Conservation (phyloP, 2,888 invertebrate species). For the Pammene aurita region DNA sequence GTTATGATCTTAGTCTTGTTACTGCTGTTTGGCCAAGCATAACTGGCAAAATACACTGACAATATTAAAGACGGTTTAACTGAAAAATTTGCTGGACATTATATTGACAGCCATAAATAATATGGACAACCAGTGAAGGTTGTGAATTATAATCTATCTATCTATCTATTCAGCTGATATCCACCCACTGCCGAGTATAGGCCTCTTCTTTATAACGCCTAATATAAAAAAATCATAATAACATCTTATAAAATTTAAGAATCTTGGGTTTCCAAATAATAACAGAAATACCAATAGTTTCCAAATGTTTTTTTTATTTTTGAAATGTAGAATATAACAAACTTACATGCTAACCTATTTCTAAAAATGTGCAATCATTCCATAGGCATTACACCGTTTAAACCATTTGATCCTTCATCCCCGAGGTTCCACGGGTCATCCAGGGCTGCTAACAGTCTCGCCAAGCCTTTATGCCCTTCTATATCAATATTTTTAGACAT, state of each 20-base stretch:
- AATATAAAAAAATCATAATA: no score
- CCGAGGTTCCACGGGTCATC: slow-evolving; percentile 81
- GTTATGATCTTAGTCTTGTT: no score
- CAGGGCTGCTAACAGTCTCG: slow-evolving; percentile 68
- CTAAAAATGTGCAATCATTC: slow-evolving; percentile 49
- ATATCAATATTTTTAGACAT: slow-evolving; percentile 71
- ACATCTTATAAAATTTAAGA: not conserved
- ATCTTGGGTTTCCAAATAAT: not conserved
- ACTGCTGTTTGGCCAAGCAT: no score
- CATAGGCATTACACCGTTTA: slow-evolving; percentile 68
- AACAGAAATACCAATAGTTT: not conserved
- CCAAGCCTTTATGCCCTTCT: slow-evolving; percentile 73
- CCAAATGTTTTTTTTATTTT: not conserved
- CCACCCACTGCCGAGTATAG: no score
- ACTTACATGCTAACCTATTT: slow-evolving; percentile 16
- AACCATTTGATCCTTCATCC: slow-evolving; percentile 55
- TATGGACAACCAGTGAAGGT: no score
- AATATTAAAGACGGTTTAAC: no score
- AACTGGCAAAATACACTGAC: no score
- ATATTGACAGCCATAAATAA: no score
- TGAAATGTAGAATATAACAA: slow-evolving; percentile 14
- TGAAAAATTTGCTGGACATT: no score
- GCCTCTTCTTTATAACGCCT: no score
- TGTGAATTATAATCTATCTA: no score
- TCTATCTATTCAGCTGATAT: no score